A percentile compares a stretch with the other conserved stretches of the same genome.
Evolutionary conservation across 2,113 vertebrate species (phyloP).

Genomic region (Nerophis lumbriciformis): DNA sequence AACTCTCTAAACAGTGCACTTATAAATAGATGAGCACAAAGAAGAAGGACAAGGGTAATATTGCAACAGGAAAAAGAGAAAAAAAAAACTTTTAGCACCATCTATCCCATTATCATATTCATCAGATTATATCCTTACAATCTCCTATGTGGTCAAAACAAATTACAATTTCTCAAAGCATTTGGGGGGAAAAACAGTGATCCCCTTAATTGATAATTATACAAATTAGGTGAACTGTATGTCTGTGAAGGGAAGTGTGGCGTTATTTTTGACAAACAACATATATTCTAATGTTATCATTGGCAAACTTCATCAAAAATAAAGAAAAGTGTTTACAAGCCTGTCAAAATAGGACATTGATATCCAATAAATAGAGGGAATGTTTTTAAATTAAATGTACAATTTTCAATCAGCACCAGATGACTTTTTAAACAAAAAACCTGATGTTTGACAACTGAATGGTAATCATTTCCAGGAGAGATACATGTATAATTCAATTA

Average conservation of each 20-base stretch:
- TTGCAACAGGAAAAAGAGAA: constrained; percentile 78
- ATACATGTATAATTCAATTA: constrained; percentile 38
- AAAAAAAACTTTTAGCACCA: constrained; percentile 73
- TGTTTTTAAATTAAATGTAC: constrained; percentile 71
- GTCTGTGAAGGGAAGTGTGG: constrained; percentile 70
- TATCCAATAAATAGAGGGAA: constrained; percentile 76
- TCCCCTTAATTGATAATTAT: constrained; percentile 36
- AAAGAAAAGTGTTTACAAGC: constrained; percentile 53
- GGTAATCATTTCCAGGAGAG: constrained; percentile 41
- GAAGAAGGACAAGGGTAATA: constrained; percentile 66
- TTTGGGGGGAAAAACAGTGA: constrained; percentile 63
- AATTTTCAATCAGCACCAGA: constrained; percentile 46
- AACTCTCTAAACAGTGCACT: constrained; percentile 79
- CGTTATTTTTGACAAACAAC: constrained; percentile 53
- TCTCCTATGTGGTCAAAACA: constrained; percentile 59
- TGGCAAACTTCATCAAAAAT: constrained; percentile 31
- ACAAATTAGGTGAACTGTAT: constrained; percentile 57
- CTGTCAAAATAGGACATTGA: constrained; percentile 56
- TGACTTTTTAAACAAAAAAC: constrained; percentile 41
- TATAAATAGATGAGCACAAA: constrained; percentile 77
- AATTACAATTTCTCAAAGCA: constrained; percentile 54
- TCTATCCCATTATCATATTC: constrained; percentile 66
- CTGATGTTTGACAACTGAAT: constrained; percentile 55
- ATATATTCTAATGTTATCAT: constrained; percentile 18
- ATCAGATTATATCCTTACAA: constrained; percentile 60